Evolutionary conservation across 2,888 invertebrate genomes (phyloP), one percentile per base, ranked within the genome.

Genomic region (Eudasyphora cyanicolor): DNA sequence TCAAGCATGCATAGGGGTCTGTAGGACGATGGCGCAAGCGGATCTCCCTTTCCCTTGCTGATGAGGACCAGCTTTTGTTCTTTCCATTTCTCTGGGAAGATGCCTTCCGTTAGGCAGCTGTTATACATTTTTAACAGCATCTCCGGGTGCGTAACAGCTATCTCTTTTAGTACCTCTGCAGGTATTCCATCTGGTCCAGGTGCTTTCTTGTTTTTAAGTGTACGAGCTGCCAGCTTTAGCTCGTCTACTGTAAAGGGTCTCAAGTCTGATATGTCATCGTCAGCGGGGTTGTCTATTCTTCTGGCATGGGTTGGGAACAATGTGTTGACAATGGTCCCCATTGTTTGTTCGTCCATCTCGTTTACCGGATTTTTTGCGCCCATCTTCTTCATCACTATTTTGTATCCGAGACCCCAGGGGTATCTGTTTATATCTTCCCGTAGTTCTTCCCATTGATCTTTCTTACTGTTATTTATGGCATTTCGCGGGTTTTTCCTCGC

Each of bases 121-220:
- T 77, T 54, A 10, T 57, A 69, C 67, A 76, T 51, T 5, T 67
- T 49, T 14, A 49, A 21, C 5, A 76, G 51, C 6, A 67, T 4
- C 5, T 35, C 29, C 2, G 76, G 76, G 19, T 19, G 24, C 21
- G 19, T 14, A 3, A 21, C 49, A 1, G 45, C 57, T 2, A 54
- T 17, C n/a, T 35, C 17, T 21, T 77, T 71, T 1, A 70, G 32
- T 2, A 64, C 27, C 14, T 62, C 79, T 7, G 49, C 17, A n/a
- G 19, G 64, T 8, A 78, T 35, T 4, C 78, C 78, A 17, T 73
- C 78, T 4, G 51, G 54, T 1, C 77, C 71, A 1, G 77, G 57
- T 5, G 60, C 77, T 42, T 60, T 78, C n/a, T 4, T 71, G 70
- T 12, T 49, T 54, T n/a, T 49, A 27, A 0, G 45, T 3, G 0